phyloP scores from a whole-genome alignment of 2,888 invertebrate species.

The Brenthis daphne region DNA sequence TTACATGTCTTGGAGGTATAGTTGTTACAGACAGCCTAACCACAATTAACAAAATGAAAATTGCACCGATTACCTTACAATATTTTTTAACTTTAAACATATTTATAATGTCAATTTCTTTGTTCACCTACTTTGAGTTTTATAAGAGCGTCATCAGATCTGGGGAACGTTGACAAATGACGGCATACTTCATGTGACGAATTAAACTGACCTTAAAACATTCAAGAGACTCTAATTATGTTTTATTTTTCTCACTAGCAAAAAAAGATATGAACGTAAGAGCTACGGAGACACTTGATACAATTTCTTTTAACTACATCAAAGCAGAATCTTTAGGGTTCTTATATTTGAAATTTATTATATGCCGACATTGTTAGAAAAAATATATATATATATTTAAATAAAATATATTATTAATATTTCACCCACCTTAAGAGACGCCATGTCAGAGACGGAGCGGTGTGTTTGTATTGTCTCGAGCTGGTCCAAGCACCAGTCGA shows the following conservation, averaged over 20 bases:
- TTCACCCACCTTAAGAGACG: constrained; percentile 94
- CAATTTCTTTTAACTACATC: background rate
- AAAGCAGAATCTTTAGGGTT: constrained; percentile 1
- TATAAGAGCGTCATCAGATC: background rate
- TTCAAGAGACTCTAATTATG: too few species aligned
- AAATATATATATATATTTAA: background rate
- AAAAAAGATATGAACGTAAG: background rate
- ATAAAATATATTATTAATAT: too few species aligned
- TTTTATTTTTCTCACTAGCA: background rate
- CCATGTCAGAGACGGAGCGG: constrained; percentile 99
- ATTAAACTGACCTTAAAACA: background rate
- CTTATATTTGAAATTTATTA: background rate
- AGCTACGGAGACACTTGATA: background rate
- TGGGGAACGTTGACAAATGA: background rate
- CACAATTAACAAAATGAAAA: too few species aligned
- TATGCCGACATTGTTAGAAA: background rate
- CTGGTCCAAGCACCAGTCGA: constrained; percentile 99
- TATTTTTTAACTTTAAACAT: too few species aligned
- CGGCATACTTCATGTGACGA: background rate
- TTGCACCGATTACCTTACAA: too few species aligned
- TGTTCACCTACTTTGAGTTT: constrained; percentile 11
- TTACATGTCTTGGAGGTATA: too few species aligned
- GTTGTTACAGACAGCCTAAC: too few species aligned
- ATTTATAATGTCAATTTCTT: constrained; percentile 3
- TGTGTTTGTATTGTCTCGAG: constrained; percentile 99